Evolutionary conservation across 2,888 invertebrate species (phyloP), one percentile per base, ranked within the genome.

Genomic region (Neoaliturus tenellus): DNA sequence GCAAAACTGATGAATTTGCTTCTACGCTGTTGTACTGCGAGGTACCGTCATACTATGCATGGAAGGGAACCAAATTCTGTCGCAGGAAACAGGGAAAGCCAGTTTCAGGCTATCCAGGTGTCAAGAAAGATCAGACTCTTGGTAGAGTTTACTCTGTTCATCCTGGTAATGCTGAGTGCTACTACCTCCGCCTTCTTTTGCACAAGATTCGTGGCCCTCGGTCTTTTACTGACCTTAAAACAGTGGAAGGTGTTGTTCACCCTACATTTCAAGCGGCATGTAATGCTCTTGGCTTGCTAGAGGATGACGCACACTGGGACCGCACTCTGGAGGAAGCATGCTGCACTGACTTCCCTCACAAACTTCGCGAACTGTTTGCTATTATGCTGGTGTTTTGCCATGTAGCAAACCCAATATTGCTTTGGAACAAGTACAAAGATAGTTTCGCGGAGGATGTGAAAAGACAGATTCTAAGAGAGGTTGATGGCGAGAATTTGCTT

Each of bases 141-240:
- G 87, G 87, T 23, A 86, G 87, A 84, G 86, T 89, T 12, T 89
- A 88, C 84, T 86, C 87, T 2, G 83, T 88, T 20, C 88, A 89
- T 87, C 87, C 87, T 31, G 84, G 62, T 14, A 86, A 86, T 75
- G 62, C 48, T 10, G 86, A 87, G 55, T 88, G 85, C 48, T 89
- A 86, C 86, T 87, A 86, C 86, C 85, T 89, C 17, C 82, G 88
- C 44, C 62, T 89, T 8, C 71, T 87, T 0, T 75, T 88, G 5
- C 85, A 85, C 75, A 81, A 87, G 69, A 85, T 89, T 67, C 71
- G 84, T 75, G 88, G 87, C n/a, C 88, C 88, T 20, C 87, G 85
- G 2, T 88, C 87, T 58, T 89, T 89, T 87, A 71, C 44, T 75
- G 86, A 86, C 81, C 85, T 90, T 33, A 88, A 87, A 87, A 90